Conservation (phyloP, 1,140 invertebrate species). For the Heliconius congener region DNA sequence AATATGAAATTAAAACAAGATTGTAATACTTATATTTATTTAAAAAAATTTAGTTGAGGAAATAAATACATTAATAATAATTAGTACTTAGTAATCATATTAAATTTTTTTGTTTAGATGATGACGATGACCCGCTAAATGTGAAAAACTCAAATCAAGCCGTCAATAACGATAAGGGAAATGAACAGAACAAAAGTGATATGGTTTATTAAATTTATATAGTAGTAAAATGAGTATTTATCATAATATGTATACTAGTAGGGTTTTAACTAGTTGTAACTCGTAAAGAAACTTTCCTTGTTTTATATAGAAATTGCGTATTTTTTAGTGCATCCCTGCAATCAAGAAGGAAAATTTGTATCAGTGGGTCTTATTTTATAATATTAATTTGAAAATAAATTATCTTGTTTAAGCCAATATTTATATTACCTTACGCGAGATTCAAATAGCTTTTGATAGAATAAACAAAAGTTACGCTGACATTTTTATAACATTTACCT, state of each 20-base stretch:
- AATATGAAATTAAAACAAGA: too few species aligned
- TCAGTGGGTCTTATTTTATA: too few species aligned
- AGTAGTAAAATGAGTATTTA: too few species aligned
- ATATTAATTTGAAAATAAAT: too few species aligned
- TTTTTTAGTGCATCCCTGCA: too few species aligned
- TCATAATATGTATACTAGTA: too few species aligned
- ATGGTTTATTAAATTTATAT: background rate
- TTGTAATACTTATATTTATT: too few species aligned
- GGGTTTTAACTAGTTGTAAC: too few species aligned
- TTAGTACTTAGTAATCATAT: background rate
- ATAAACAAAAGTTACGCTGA: slow-evolving; percentile 1
- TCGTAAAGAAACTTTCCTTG: too few species aligned
- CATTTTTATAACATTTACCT: slow-evolving; percentile 10
- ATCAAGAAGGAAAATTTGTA: too few species aligned
- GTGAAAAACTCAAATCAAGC: background rate
- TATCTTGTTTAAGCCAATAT: background rate
- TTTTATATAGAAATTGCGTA: too few species aligned
- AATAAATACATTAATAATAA: background rate
- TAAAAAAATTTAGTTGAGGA: background rate
- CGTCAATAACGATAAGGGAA: background rate
- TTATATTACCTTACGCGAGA: background rate
- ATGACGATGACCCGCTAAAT: background rate
- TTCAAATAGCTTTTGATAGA: background rate
- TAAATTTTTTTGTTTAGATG: background rate
- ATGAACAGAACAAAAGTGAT: background rate